Conservation (phyloP, 2,113 vertebrate species). For the Phrynosoma platyrhinos region DNA sequence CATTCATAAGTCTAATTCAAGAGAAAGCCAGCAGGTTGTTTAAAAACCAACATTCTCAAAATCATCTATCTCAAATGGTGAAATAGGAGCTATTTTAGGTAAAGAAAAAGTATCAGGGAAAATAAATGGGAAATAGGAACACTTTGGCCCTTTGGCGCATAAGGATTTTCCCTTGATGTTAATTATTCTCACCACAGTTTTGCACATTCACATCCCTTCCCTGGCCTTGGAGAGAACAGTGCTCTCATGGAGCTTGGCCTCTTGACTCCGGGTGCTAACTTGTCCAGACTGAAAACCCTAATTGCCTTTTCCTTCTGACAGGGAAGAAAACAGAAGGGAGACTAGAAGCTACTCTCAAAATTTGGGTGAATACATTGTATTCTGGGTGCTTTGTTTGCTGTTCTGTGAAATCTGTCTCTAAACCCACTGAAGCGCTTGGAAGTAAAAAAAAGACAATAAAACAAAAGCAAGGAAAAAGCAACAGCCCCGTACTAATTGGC, state of each 20-base stretch:
- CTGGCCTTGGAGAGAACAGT: not conserved
- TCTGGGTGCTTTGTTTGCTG: constrained; percentile 35
- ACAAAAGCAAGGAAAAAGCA: too few relatives aligned
- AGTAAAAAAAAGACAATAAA: constrained; percentile 12
- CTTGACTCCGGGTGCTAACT: not conserved
- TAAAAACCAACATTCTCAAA: too few relatives aligned
- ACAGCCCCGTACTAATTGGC: constrained; percentile 60
- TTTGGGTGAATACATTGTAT: constrained; percentile 40
- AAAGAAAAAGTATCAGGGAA: not conserved
- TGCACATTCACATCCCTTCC: not conserved
- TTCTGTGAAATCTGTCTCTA: constrained; percentile 55
- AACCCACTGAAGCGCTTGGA: constrained; percentile 52
- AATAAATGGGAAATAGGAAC: not conserved
- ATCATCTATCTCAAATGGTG: too few relatives aligned
- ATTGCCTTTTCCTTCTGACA: not conserved
- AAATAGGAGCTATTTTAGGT: not conserved
- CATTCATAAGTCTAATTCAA: too few relatives aligned
- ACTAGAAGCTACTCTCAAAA: constrained; percentile 12
- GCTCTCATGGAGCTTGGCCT: not conserved
- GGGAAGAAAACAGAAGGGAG: fast-evolving
- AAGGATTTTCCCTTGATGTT: not conserved
- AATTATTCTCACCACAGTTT: not conserved
- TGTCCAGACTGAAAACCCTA: not conserved
- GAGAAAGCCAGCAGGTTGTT: too few relatives aligned
- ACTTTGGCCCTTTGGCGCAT: not conserved